These are phyloP conservation scores for Typhlichthys subterraneus DNA, from an alignment of 2,797 vertebrate species.

Conservation along the genomic window DNA sequence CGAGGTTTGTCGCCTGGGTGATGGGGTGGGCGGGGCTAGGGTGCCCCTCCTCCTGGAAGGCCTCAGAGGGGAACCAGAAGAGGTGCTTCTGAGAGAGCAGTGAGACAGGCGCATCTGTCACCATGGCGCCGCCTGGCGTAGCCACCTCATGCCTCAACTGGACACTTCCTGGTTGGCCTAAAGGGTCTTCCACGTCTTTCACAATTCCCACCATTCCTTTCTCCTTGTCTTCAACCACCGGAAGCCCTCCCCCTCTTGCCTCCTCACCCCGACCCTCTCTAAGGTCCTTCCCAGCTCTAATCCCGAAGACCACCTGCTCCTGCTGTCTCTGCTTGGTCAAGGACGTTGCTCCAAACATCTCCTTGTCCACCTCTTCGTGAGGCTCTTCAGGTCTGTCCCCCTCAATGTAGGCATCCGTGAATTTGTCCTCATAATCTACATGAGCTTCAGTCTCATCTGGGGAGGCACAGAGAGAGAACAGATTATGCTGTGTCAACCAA, in stretches of 20 bases:
- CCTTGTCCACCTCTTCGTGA: conserved; percentile 47
- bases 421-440: conserved; percentile 91
- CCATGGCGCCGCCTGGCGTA: conserved; percentile 31
- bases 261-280: conserved; percentile 38
- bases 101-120: conserved; percentile 82
- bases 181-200: conserved; percentile 22
- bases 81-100: conserved; percentile 86
- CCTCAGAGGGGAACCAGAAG: conserved; percentile 88
- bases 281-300: conserved; percentile 43
- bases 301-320: conserved; percentile 31
- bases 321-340: conserved; percentile 12
- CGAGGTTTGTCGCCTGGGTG: conserved; percentile 65
- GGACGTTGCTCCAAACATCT: conserved; percentile 50
- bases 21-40: conserved; percentile 59
- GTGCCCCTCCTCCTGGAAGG: conserved; percentile 75
- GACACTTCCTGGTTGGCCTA: conserved; percentile 37
- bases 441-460: conserved; percentile 84
- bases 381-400: conserved; percentile 43
- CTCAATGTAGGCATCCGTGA: conserved; percentile 79
- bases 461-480: conserved; percentile 32
- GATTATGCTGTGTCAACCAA: background rate
- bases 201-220: conserved; percentile 27
- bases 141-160: conserved; percentile 56
- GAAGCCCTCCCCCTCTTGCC: conserved; percentile 20
- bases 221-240: too few relatives aligned